Percentiles rank a stretch among this genome's conserved stretches.
Evolutionary conservation across 2,888 invertebrate genomes (phyloP).

Genomic region (Pelosia muscerda): DNA sequence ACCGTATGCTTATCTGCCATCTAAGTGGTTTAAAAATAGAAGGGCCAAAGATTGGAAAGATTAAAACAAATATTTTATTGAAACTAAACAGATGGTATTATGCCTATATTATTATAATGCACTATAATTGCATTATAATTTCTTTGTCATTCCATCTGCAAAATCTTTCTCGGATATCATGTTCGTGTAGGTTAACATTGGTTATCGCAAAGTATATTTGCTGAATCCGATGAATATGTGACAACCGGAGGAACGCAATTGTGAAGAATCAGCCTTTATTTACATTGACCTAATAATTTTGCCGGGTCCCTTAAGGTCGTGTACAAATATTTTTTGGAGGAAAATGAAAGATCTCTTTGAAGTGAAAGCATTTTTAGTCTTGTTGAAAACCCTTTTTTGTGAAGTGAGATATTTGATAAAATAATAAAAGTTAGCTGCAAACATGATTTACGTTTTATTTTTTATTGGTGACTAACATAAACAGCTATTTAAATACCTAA

Average conservation of each 20-base stretch:
- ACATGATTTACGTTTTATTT: too few relatives aligned
- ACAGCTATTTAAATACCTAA: too few relatives aligned
- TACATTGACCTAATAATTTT: constrained; percentile 70
- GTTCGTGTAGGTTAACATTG: neutral
- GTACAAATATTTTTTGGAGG: constrained; percentile 62
- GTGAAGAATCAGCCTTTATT: constrained; percentile 66
- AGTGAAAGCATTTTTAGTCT: too few relatives aligned
- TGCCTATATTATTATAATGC: neutral
- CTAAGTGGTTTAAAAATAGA: neutral
- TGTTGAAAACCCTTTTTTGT: too few relatives aligned
- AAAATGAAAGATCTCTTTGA: constrained; percentile 20
- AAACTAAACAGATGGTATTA: neutral
- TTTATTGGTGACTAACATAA: too few relatives aligned
- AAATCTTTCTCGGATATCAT: neutral
- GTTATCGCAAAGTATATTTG: constrained; percentile 40
- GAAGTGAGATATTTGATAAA: too few relatives aligned
- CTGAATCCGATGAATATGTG: constrained; percentile 56
- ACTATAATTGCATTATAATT: too few relatives aligned
- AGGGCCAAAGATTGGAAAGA: neutral
- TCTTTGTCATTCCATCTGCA: neutral
- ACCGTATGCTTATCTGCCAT: too few relatives aligned
- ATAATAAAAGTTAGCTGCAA: too few relatives aligned
- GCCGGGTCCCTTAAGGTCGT: constrained; percentile 50
- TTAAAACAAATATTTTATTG: constrained; percentile 6
- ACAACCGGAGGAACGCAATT: constrained; percentile 58